Evolutionary conservation across 2,888 invertebrate genomes (phyloP), one percentile per base, ranked within the genome.

Genomic region (Orchesella flavescens): DNA sequence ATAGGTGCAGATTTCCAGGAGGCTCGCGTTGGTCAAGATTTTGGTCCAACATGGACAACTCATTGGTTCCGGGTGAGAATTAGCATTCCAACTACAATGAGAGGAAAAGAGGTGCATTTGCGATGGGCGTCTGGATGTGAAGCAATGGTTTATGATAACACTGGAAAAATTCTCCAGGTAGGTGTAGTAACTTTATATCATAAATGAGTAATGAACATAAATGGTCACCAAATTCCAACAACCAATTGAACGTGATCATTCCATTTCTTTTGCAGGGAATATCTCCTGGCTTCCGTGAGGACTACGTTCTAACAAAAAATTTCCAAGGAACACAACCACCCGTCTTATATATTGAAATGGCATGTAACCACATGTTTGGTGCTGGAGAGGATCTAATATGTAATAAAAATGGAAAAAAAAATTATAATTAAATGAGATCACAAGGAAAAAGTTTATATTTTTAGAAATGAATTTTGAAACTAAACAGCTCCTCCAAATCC

Each of bases 341-440:
- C 7, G 86, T 84, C 0, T 87, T 90, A 61, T 91, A 90, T 86
- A 88, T 92, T 61, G 91, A 92, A 89, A 91, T 91, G 91, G 91
- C 91, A 0, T 91, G 91, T 85, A 91, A 91, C 88, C 89, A 89
- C 23, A 87, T 91, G 88, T 90, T 91, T 89, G 91, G 91, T 4
- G 90, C 90, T 53, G 91, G 91, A 0, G 87, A 89, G 90, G 89
- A 2, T 88, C 15, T 44, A n/a, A 66, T 66, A 13, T 21, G 61
- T 61, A 34, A 34, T 34, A 34, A 34, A 34, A 34, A 2, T 34
- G 2, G 34, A n/a, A 21, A 7, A 23, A n/a, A 21, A 2, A 23
- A n/a, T 7, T 61, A n/a, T n/a, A n/a, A n/a, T n/a, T n/a, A n/a
- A n/a, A n/a, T n/a, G n/a, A n/a, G n/a, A n/a, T n/a, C n/a, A n/a